These are phyloP conservation scores for Heliothis subflexa DNA, from an alignment of 1,140 invertebrate genomes.

Conservation along the genomic window DNA sequence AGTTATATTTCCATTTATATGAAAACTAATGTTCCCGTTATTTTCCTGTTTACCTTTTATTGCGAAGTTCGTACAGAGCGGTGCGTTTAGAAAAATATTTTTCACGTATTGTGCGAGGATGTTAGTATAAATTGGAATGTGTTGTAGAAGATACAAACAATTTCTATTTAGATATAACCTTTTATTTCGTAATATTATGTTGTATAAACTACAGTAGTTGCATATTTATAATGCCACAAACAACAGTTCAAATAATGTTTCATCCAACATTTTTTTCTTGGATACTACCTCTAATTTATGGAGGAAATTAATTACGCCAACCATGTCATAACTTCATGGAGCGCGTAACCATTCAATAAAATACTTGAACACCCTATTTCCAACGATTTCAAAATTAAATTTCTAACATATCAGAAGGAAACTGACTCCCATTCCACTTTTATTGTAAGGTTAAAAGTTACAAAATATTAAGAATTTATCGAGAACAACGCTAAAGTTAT, in stretches of 20 bases:
- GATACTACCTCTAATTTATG: too few relatives aligned
- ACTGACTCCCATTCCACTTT: not conserved
- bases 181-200: not conserved
- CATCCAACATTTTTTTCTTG: too few relatives aligned
- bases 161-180: not conserved
- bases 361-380: not conserved
- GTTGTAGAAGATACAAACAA: not conserved
- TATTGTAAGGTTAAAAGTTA: slow-evolving; percentile 23
- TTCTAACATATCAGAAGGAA: slow-evolving; percentile 10
- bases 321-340: too few relatives aligned
- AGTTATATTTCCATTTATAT: slow-evolving; percentile 49
- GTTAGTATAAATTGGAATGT: slow-evolving; percentile 28
- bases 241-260: too few relatives aligned
- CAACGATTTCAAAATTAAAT: slow-evolving; percentile 2
- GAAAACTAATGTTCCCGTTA: slow-evolving; percentile 47
- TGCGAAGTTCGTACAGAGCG: slow-evolving; percentile 28
- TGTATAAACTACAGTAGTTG: too few relatives aligned
- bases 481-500: slow-evolving; percentile 55
- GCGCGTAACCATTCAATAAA: too few relatives aligned
- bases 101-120: slow-evolving; percentile 13
- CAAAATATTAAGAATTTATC: slow-evolving; percentile 46
- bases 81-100: slow-evolving; percentile 40
- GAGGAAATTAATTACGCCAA: too few relatives aligned
- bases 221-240: too few relatives aligned
- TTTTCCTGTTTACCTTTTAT: slow-evolving; percentile 46